Conservation (phyloP, 2,888 invertebrate species). For the Acleris laterana region DNA sequence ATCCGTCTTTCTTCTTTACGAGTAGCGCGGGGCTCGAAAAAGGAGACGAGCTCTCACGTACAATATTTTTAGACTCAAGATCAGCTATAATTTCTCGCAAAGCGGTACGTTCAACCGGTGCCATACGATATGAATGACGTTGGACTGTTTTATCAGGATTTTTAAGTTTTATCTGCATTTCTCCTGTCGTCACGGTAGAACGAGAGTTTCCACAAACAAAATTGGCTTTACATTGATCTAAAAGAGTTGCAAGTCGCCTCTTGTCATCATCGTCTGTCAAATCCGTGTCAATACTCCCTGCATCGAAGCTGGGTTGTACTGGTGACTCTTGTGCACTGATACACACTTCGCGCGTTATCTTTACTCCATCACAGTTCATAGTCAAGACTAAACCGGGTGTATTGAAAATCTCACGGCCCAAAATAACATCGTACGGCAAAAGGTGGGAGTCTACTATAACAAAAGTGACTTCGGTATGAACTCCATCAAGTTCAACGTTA, state of each 20-base stretch:
- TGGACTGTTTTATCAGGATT: constrained; percentile 23
- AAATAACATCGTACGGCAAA: background rate
- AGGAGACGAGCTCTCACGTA: constrained; percentile 27
- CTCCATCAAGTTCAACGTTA: background rate
- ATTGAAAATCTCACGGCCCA: background rate
- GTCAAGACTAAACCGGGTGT: no score
- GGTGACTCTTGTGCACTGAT: background rate
- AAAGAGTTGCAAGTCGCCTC: background rate
- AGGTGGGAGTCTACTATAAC: background rate
- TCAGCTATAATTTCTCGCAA: constrained; percentile 7
- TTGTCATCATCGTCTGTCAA: constrained; percentile 1
- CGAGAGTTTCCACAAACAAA: background rate
- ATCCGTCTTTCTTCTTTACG: constrained; percentile 36
- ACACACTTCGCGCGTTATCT: background rate
- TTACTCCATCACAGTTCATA: background rate
- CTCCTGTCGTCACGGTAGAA: constrained; percentile 8
- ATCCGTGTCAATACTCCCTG: background rate
- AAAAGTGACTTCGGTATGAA: background rate
- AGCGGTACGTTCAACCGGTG: constrained; percentile 14
- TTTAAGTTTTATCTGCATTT: constrained; percentile 18
- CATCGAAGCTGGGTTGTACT: background rate
- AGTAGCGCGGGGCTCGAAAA: constrained; percentile 38
- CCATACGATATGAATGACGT: constrained; percentile 22
- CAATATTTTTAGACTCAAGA: constrained; percentile 32
- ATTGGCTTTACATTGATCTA: background rate